A percentile compares a stretch with the other conserved stretches of the same genome.
phyloP scores from a whole-genome alignment of 2,113 vertebrate genomes.

The Burhinus oedicnemus region DNA sequence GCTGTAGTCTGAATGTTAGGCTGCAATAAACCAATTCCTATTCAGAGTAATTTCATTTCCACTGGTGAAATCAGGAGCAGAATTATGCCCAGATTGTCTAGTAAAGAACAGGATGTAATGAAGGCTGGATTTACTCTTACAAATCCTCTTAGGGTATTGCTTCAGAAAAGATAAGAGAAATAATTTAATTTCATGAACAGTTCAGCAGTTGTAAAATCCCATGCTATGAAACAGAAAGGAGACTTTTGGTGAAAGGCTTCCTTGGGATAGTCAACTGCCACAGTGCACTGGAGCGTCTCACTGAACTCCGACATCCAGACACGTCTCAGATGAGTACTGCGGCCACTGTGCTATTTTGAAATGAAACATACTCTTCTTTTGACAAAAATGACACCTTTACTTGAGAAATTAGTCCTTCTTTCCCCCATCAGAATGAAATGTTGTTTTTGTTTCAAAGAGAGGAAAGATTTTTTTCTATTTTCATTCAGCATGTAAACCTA shows the following conservation, averaged over 20 bases:
- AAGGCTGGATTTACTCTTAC: slow-evolving; percentile 35
- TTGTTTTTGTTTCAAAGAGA: background rate
- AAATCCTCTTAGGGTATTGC: slow-evolving; percentile 47
- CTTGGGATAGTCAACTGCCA: background rate
- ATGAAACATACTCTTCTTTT: background rate
- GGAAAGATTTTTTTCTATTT: background rate
- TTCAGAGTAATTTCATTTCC: slow-evolving; percentile 21
- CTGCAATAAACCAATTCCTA: background rate
- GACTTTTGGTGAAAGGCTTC: background rate
- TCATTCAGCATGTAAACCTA: background rate
- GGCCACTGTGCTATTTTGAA: background rate
- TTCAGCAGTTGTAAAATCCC: slow-evolving; percentile 22
- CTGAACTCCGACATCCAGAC: background rate
- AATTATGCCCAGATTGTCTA: slow-evolving; percentile 19
- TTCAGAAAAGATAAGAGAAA: slow-evolving; percentile 43
- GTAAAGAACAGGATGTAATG: slow-evolving; percentile 21
- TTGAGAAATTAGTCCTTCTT: background rate
- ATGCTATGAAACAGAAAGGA: background rate
- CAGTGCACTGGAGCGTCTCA: background rate
- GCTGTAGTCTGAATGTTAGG: background rate
- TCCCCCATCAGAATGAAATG: background rate
- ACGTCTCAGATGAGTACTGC: background rate
- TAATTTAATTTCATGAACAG: slow-evolving; percentile 52
- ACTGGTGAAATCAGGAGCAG: slow-evolving; percentile 28
- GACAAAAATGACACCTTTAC: background rate